phyloP scores from a whole-genome alignment of 1,140 invertebrate species.

The Bombus waltoni region DNA sequence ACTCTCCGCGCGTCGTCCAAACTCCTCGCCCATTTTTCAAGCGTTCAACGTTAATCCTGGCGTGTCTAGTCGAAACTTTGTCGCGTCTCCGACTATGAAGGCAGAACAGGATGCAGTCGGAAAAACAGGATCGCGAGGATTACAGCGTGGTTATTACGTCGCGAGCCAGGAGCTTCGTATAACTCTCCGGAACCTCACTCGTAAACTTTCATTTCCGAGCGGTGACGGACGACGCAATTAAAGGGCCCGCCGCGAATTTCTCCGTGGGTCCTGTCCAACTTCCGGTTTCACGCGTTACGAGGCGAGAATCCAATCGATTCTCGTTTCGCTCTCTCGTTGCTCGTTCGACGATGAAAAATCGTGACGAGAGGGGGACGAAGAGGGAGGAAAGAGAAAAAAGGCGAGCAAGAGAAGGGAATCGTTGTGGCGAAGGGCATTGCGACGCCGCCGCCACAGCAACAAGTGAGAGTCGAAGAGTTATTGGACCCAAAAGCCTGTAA shows the following conservation, averaged over 20 bases:
- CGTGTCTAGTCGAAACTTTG: not conserved
- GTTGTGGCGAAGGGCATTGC: constrained; percentile 20
- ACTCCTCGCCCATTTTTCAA: not conserved
- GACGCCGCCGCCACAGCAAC: constrained; percentile 32
- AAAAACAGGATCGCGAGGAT: constrained; percentile 19
- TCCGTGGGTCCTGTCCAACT: not conserved
- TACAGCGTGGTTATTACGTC: not conserved
- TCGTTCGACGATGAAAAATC: constrained; percentile 35
- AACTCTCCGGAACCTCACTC: not conserved
- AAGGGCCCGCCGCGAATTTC: not conserved
- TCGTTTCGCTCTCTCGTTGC: not conserved
- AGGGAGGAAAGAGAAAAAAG: too few relatives aligned
- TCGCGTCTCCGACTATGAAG: too few relatives aligned
- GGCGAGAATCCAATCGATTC: not conserved
- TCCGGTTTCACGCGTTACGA: not conserved
- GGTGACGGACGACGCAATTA: constrained; percentile 12
- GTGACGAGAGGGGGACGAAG: not conserved
- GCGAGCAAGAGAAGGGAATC: not conserved
- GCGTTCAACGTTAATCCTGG: not conserved
- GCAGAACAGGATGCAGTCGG: not conserved
- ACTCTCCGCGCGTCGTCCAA: not conserved
- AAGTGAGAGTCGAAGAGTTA: constrained; percentile 53
- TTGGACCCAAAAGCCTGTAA: constrained; percentile 55
- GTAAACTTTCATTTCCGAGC: constrained; percentile 18
- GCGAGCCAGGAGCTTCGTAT: not conserved